These are phyloP conservation scores for Morone saxatilis DNA, from an alignment of 2,113 vertebrate genomes.

Conservation along the genomic window DNA sequence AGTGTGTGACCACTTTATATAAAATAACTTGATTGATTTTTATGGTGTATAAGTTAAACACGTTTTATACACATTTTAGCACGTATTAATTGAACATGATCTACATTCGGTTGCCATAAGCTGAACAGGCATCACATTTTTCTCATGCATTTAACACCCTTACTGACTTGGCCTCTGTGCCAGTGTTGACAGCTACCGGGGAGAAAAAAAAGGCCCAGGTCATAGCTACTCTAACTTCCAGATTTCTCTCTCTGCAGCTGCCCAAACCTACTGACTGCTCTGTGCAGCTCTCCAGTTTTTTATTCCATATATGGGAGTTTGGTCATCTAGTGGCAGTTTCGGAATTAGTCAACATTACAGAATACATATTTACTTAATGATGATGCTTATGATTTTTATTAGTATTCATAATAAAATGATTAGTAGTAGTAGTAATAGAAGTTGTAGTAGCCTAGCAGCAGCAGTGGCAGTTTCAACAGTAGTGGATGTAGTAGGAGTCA, in stretches of 20 bases:
- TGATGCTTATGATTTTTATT: neutral
- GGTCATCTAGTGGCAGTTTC: neutral
- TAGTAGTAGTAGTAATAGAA: neutral
- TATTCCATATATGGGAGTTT: neutral
- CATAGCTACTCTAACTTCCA: conserved; percentile 35
- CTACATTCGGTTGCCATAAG: conserved; percentile 11
- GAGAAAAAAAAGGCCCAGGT: conserved; percentile 24
- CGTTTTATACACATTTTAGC: conserved; percentile 9
- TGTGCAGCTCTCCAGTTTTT: neutral
- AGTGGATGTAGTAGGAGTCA: no score
- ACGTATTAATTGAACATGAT: conserved; percentile 9
- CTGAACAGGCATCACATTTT: conserved; percentile 47
- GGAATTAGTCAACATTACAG: neutral
- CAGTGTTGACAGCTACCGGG: conserved; percentile 55
- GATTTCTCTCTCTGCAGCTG: conserved; percentile 20
- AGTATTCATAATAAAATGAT: neutral
- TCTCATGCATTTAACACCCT: conserved; percentile 42
- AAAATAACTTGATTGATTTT: neutral
- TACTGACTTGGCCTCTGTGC: conserved; percentile 19
- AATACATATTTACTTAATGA: neutral
- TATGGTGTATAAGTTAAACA: neutral
- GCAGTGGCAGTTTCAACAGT: neutral
- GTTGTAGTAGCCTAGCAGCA: no score
- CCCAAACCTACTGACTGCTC: neutral
- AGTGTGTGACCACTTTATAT: neutral